Conservation (phyloP, 1,140 invertebrate species). For the Halyomorpha halys region DNA sequence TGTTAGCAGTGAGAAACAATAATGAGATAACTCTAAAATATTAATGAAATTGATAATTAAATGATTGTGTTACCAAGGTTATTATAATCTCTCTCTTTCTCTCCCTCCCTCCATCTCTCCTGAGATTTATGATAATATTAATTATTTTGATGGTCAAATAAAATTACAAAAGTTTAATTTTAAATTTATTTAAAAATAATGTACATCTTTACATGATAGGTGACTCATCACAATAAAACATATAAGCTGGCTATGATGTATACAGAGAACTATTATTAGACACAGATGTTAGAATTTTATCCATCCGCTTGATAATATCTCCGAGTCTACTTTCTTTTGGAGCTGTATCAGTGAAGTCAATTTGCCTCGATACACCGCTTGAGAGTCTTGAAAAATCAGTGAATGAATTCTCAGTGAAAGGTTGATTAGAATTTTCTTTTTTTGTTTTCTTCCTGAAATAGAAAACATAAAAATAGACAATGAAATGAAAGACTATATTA, state of each 20-base stretch:
- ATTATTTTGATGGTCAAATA: not conserved
- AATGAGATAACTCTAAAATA: too few relatives aligned
- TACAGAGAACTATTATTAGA: constrained; percentile 1
- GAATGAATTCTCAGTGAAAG: not conserved
- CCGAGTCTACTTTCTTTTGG: constrained; percentile 4
- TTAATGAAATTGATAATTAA: too few relatives aligned
- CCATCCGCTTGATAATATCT: constrained; percentile 22
- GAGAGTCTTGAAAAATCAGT: not conserved
- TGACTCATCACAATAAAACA: not conserved
- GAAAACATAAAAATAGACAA: not conserved
- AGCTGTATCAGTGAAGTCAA: not conserved
- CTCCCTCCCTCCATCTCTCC: too few relatives aligned
- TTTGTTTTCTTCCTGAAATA: not conserved
- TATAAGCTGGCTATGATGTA: not conserved
- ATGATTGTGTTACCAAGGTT: too few relatives aligned
- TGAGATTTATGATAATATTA: too few relatives aligned
- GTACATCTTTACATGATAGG: not conserved
- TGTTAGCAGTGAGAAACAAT: too few relatives aligned
- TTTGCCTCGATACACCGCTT: not conserved
- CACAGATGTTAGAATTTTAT: not conserved
- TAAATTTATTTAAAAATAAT: not conserved
- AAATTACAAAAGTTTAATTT: not conserved
- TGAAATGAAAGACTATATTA: not conserved
- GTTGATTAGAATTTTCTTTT: not conserved
- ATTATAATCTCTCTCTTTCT: too few relatives aligned